Base-by-base conservation (phyloP, 1,140 invertebrate species). In the Drosophila tristis region DNA sequence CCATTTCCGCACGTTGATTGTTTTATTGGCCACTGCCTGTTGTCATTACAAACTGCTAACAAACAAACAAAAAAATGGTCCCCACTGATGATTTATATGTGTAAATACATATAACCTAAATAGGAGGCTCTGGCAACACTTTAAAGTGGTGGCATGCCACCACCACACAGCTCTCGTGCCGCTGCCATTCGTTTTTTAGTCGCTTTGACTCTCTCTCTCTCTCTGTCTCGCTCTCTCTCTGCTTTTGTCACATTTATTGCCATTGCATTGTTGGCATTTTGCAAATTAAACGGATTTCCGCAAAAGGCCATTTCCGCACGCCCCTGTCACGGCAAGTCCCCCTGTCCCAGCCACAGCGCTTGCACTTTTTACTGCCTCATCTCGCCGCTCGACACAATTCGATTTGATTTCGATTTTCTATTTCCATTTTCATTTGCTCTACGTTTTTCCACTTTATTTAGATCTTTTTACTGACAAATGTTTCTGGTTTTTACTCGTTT, bases 201-300 rank as follows among this genome's bases (percentile, higher is more conserved):
- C 26, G 64, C 55, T 56, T 56, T 58, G 45, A 44, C 56, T 44
- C 11, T 73, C 35, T 43, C 16, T 43, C 49, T 54, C 66, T 49
- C 35, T 42, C 47, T 71, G n/a, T n/a, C n/a, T n/a, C n/a, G n/a
- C 47, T 84, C 0, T 16, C 0, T 42, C 49, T 71, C 47, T 84
- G 80, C 71, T 71, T 78, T 84, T 84, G 80, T 84, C 80, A 84
- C 80, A 84, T 84, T 84, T 84, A 84, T 84, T 84, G 80, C 71
- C 55, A 64, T 74, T 77, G 75, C 80, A 84, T 84, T 84, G 80
- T 84, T 84, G 80, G 75, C 80, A 84, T 84, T 84, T 84, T 84
- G 80, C 80, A 84, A 84, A 84, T 84, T 84, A 84, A 84, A 84
- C 80, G 80, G 80, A 84, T 84, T 84, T 84, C 80, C 80, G 80